Evolutionary conservation across 2,888 invertebrate species (phyloP), one percentile per base, ranked within the genome.

Genomic region (Arrhopalites spinosus): DNA sequence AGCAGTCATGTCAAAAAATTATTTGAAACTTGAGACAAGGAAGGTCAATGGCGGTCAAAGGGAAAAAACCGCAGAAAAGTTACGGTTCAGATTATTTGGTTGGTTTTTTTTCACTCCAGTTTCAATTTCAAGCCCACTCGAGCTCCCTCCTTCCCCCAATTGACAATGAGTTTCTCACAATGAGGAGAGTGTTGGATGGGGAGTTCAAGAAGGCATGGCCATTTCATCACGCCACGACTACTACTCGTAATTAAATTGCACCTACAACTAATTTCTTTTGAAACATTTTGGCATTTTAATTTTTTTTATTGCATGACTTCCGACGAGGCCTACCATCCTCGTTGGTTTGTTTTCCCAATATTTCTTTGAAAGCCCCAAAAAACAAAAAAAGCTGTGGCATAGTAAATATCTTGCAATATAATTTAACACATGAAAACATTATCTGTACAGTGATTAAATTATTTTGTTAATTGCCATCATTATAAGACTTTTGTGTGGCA

Each of bases 31-130:
- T 13, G 2, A 3, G n/a, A 13, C n/a, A 50, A n/a, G 3, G 2
- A 5, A 5, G 15, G 50, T 50, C 15, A n/a, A 5, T 13, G 50
- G 3, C 2, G 43, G 23, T 43, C n/a, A 45, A 59, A 56, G 56
- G 36, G 59, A 71, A 36, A 36, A 59, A 71, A 71, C 71, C 71
- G 25, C 71, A 71, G 56, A 69, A n/a, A n/a, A n/a, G 17, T 53
- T 53, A 53, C 27, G 25, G 53, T 69, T 69, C 11, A 50, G 20
- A 20, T 59, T 25, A 20, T 25, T 59, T 59, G 11, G 11, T 59
- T 8, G 17, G 29, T 69, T 63, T 30, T n/a, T n/a, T 68, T 53
- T 50, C 67, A 27, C 71, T 59, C 29, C 50, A 71, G 71, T 59
- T 59, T 71, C 71, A 36, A 59, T 71, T 71, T 71, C 71, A 36